Conservation (phyloP, 2,888 invertebrate genomes). For the Harpalus rubripes region DNA sequence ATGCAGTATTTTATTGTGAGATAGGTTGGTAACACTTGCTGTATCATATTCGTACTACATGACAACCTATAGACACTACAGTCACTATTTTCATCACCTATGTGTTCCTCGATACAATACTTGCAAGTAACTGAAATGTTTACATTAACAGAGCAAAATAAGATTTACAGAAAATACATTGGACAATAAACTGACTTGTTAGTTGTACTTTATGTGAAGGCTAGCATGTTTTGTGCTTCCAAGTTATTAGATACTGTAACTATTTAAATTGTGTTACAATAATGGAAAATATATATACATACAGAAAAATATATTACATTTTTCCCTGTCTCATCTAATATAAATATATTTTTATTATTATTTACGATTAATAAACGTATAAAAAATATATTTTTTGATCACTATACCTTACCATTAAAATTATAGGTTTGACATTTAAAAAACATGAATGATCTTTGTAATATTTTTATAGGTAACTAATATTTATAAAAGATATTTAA, state of each 20-base stretch:
- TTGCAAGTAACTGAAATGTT: conserved; percentile 64
- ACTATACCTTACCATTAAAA: too few relatives aligned
- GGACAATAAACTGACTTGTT: conserved; percentile 63
- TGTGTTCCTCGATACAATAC: conserved; percentile 55
- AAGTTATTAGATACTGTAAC: conserved; percentile 74
- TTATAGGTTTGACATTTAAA: too few relatives aligned
- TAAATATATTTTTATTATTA: background rate
- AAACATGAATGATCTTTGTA: too few relatives aligned
- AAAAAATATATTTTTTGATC: too few relatives aligned
- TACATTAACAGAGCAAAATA: conserved; percentile 66
- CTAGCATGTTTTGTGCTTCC: conserved; percentile 76
- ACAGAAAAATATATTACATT: conserved; percentile 14
- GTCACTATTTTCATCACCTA: conserved; percentile 50
- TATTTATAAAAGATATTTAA: too few relatives aligned
- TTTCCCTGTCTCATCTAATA: background rate
- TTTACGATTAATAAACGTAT: background rate
- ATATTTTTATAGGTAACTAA: too few relatives aligned
- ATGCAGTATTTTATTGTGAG: background rate
- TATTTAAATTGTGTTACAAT: conserved; percentile 74
- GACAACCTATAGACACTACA: conserved; percentile 26
- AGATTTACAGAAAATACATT: conserved; percentile 52
- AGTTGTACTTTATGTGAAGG: conserved; percentile 71
- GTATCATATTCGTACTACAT: conserved; percentile 23
- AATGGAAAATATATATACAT: conserved; percentile 64
- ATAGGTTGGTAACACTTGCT: conserved; percentile 3